These are phyloP conservation scores for Acridotheres tristis DNA, from an alignment of 2,797 vertebrate species.

Conservation along the genomic window DNA sequence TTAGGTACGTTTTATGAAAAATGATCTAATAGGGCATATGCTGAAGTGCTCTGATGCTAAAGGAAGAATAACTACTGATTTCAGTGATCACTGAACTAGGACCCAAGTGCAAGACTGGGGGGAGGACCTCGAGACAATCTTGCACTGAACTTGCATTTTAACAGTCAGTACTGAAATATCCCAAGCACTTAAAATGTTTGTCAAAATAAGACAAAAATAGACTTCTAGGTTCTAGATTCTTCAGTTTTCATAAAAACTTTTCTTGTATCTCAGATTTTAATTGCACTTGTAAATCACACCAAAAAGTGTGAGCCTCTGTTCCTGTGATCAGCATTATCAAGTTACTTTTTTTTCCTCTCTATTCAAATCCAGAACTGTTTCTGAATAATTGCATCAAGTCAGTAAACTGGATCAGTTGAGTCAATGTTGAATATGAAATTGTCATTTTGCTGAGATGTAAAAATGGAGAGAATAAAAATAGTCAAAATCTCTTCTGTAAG, in stretches of 20 bases:
- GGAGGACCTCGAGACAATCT: neutral
- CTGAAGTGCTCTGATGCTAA: neutral
- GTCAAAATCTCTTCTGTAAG: neutral
- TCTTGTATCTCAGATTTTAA: neutral
- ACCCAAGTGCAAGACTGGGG: rapidly evolving
- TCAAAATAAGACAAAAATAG: neutral
- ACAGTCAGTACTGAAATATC: neutral
- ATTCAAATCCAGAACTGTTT: neutral
- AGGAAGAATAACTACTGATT: neutral
- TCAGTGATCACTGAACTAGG: neutral
- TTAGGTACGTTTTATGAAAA: neutral
- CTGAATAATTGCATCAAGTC: neutral
- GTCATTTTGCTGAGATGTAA: neutral
- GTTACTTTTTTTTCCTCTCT: neutral
- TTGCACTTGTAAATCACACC: neutral
- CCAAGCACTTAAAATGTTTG: neutral
- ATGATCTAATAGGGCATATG: neutral
- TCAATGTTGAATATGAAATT: neutral
- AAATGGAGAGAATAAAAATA: neutral
- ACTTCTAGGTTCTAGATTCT: neutral
- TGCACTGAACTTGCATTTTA: neutral
- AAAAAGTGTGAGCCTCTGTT: neutral
- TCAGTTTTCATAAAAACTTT: neutral
- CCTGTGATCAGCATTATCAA: neutral
- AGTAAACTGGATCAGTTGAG: neutral